Conservation (phyloP, 2,888 invertebrate genomes). For the Amphipyra tragopoginis region DNA sequence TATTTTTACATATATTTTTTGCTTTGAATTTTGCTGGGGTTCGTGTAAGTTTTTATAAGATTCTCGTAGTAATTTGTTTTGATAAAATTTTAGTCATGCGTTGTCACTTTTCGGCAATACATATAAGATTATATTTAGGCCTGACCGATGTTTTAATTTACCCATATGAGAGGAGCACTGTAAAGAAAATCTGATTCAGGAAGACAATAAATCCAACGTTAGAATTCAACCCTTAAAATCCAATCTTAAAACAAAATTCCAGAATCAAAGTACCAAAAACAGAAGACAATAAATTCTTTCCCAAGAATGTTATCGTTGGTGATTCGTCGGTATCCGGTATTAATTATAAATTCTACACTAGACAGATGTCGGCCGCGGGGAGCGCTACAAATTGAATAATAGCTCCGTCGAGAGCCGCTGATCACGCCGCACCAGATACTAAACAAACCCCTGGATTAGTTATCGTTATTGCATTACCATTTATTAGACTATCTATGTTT, state of each 20-base stretch:
- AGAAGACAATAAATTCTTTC: constrained; percentile 42
- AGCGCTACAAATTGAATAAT: constrained; percentile 66
- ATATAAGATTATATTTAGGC: no score
- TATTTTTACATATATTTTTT: constrained; percentile 26
- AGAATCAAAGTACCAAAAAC: constrained; percentile 26
- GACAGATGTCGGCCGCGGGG: constrained; percentile 37
- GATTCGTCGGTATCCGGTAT: constrained; percentile 46
- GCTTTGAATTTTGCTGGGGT: constrained; percentile 1
- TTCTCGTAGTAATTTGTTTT: background rate
- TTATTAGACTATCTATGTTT: background rate
- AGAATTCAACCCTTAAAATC: background rate
- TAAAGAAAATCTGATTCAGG: no score
- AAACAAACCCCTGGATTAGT: constrained; percentile 1
- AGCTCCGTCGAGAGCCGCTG: constrained; percentile 47
- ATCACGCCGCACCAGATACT: constrained; percentile 9
- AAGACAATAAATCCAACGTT: no score
- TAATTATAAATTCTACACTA: constrained; percentile 55
- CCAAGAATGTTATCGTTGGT: constrained; percentile 51
- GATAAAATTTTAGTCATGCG: no score
- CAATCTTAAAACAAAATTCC: constrained; percentile 8
- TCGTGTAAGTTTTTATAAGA: background rate
- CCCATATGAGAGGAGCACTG: no score
- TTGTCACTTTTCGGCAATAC: no score
- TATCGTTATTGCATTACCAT: constrained; percentile 5
- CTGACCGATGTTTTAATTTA: no score